Percentiles rank a stretch among this genome's conserved stretches.
Evolutionary conservation across 2,888 invertebrate genomes (phyloP).

Genomic region (Congeria kusceri): DNA sequence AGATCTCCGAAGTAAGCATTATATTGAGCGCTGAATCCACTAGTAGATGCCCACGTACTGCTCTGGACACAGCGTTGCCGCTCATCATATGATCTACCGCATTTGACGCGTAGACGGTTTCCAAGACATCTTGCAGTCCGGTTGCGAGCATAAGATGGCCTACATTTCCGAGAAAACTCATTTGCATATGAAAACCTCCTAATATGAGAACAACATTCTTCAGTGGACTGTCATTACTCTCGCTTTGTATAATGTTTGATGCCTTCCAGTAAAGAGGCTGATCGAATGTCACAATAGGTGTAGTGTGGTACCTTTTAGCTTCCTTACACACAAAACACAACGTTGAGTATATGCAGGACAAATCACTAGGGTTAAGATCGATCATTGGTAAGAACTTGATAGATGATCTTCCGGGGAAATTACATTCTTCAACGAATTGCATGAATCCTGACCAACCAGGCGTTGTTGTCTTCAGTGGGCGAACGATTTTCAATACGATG

Average conservation of each 20-base stretch:
- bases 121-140: conserved; percentile 63
- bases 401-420: conserved; percentile 49
- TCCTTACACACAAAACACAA: conserved; percentile 39
- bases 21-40: conserved; percentile 30
- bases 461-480: conserved; percentile 3
- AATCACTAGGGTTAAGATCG: conserved; percentile 53
- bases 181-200: conserved; percentile 49
- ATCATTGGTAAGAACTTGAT: conserved; percentile 56
- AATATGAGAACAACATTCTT: conserved; percentile 39
- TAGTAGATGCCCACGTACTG: conserved; percentile 60
- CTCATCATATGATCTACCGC: conserved; percentile 60
- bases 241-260: conserved; percentile 18
- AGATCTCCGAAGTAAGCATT: neutral
- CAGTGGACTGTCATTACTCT: conserved; percentile 15
- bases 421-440: conserved; percentile 27
- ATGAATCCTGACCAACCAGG: conserved; percentile 27
- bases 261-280: conserved; percentile 55
- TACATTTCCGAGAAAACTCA: conserved; percentile 67
- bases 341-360: conserved; percentile 58
- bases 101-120: conserved; percentile 61
- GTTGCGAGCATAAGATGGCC: conserved; percentile 63
- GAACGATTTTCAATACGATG: conserved; percentile 19
- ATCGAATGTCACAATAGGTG: conserved; percentile 51
- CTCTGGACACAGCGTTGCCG: conserved; percentile 61
- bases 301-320: conserved; percentile 18